These are phyloP conservation scores for Lycaon pictus DNA, from an alignment of 2,113 vertebrate species.

Conservation along the genomic window DNA sequence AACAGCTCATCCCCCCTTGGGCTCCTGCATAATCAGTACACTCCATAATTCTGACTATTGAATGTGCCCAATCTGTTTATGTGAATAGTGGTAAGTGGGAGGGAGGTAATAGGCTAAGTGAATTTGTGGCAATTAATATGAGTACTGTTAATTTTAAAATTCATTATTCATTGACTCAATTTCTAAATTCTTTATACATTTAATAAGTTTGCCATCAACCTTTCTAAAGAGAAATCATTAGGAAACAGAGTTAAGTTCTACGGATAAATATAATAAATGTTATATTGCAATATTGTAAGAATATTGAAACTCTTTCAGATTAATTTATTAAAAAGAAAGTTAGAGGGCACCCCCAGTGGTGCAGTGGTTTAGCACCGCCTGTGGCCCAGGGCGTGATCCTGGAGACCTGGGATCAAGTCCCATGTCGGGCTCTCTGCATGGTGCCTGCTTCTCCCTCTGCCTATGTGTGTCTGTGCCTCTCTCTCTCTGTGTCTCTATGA, in stretches of 20 bases:
- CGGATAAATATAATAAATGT: neutral
- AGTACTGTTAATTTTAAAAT: neutral
- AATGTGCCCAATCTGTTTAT: neutral
- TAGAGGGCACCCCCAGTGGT: neutral
- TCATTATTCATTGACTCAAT: neutral
- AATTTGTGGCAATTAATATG: neutral
- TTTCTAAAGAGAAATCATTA: conserved; percentile 44
- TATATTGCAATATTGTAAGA: neutral
- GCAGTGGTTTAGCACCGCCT: too few relatives aligned
- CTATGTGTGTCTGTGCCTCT: too few relatives aligned
- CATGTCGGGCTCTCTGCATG: too few relatives aligned
- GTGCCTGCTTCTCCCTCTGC: too few relatives aligned
- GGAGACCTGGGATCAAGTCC: too few relatives aligned
- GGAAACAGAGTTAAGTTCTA: conserved; percentile 2
- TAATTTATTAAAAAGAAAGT: neutral
- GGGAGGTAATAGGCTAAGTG: neutral
- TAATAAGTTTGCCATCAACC: conserved; percentile 8
- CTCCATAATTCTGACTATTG: neutral
- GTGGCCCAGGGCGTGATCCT: too few relatives aligned
- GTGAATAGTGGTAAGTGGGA: neutral
- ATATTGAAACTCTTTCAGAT: conserved; percentile 31
- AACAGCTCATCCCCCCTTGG: neutral
- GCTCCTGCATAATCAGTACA: neutral
- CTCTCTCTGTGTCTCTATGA: too few relatives aligned
- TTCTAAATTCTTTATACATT: conserved; percentile 5